Evolutionary conservation across 1,140 invertebrate species (phyloP).

Genomic region (Caerostris extrusa): DNA sequence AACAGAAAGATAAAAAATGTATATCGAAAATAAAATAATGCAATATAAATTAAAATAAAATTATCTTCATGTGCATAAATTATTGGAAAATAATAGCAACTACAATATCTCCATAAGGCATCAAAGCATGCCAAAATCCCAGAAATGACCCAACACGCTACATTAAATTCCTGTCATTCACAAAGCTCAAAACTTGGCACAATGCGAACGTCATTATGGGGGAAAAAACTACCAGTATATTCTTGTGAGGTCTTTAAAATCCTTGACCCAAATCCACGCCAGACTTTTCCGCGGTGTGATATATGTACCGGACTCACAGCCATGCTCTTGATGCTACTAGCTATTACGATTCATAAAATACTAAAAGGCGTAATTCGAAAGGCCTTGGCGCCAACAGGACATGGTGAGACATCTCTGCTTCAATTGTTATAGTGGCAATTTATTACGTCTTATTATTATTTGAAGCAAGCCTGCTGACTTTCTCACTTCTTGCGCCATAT

Average conservation of each 20-base stretch:
- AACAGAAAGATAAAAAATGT: too few relatives aligned
- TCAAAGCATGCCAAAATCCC: not conserved
- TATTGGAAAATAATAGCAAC: too few relatives aligned
- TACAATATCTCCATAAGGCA: too few relatives aligned
- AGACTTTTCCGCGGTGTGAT: not conserved
- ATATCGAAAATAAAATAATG: too few relatives aligned
- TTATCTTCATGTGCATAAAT: too few relatives aligned
- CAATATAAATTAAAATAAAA: too few relatives aligned
- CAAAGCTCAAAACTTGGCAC: not conserved
- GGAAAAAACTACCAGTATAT: not conserved
- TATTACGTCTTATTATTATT: slow-evolving; percentile 6
- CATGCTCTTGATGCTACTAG: not conserved
- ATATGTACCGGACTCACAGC: not conserved
- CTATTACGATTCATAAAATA: slow-evolving; percentile 28
- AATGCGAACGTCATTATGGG: not conserved
- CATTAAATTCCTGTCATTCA: not conserved
- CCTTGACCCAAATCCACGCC: not conserved
- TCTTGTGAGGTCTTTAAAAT: not conserved
- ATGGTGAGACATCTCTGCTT: not conserved
- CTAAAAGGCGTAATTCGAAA: slow-evolving; percentile 22
- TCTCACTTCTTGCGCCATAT: not conserved
- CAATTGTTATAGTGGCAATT: slow-evolving; percentile 28
- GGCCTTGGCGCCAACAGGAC: slow-evolving; percentile 7
- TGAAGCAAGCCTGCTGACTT: not conserved
- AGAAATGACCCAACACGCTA: not conserved